Conservation (phyloP, 2,113 vertebrate genomes). For the Callopanchax toddi region DNA sequence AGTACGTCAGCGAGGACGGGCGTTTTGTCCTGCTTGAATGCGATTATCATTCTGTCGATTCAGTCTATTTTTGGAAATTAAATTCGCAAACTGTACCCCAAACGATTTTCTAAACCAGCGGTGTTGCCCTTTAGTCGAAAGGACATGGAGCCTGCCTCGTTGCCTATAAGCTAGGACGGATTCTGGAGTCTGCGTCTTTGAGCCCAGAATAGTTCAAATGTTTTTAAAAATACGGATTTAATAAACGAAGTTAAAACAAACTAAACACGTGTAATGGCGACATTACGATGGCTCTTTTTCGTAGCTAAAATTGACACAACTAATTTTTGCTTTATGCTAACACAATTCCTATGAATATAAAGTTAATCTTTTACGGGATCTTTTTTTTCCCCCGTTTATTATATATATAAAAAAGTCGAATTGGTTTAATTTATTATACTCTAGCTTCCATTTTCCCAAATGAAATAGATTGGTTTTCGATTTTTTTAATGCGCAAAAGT, state of each 20-base stretch:
- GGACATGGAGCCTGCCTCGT: slow-evolving; percentile 14
- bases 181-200: background rate
- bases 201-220: background rate
- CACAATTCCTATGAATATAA: no score
- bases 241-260: background rate
- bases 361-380: no score
- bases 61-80: slow-evolving; percentile 75
- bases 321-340: no score
- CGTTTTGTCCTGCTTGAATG: slow-evolving; percentile 64
- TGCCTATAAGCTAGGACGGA: slow-evolving; percentile 35
- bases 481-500: background rate
- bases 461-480: no score
- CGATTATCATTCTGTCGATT: slow-evolving; percentile 65
- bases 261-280: no score
- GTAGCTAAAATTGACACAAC: background rate
- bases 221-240: background rate
- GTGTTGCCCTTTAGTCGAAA: background rate
- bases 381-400: no score
- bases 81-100: slow-evolving; percentile 40
- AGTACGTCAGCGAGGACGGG: slow-evolving; percentile 67
- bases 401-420: no score
- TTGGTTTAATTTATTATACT: no score
- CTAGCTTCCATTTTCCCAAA: no score
- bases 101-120: background rate
- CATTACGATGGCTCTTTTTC: background rate